phyloP scores from a whole-genome alignment of 1,140 invertebrate species.

The Heterodera schachtii region DNA sequence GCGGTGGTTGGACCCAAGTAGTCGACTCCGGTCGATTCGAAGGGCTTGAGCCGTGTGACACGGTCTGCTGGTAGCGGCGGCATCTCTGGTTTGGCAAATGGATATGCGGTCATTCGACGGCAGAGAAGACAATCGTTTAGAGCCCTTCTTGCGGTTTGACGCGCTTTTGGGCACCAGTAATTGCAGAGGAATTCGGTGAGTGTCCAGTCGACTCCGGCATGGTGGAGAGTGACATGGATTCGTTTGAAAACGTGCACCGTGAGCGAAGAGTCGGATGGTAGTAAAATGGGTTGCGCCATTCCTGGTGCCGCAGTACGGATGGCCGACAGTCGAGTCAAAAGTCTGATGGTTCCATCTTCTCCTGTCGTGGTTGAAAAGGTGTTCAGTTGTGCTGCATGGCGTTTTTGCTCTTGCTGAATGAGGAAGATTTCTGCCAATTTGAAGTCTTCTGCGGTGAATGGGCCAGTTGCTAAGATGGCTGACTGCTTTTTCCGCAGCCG shows the following conservation, averaged over 20 bases:
- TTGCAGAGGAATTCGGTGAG: not conserved
- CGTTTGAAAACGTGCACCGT: not conserved
- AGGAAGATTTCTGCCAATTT: not conserved
- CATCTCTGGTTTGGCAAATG: constrained; percentile 6
- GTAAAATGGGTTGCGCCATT: not conserved
- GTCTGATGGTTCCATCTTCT: not conserved
- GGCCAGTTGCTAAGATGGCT: not conserved
- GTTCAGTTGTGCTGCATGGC: too few species aligned
- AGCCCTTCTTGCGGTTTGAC: constrained; percentile 7
- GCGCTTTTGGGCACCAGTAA: constrained; percentile 10
- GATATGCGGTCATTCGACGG: not conserved
- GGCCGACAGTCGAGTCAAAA: not conserved
- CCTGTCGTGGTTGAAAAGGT: not conserved
- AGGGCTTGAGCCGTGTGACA: constrained; percentile 2
- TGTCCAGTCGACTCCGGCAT: constrained; percentile 25
- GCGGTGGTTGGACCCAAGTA: constrained; percentile 14
- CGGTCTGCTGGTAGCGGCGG: constrained; percentile 6
- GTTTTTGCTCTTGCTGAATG: not conserved
- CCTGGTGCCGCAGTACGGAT: not conserved
- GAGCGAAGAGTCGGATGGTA: not conserved
- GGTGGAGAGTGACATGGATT: not conserved
- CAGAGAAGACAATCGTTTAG: not conserved
- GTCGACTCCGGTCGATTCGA: constrained; percentile 24
- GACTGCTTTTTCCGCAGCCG: not conserved
- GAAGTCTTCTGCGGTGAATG: not conserved